phyloP scores from a whole-genome alignment of 1,140 invertebrate genomes.

The Rhagoletis pomonella region DNA sequence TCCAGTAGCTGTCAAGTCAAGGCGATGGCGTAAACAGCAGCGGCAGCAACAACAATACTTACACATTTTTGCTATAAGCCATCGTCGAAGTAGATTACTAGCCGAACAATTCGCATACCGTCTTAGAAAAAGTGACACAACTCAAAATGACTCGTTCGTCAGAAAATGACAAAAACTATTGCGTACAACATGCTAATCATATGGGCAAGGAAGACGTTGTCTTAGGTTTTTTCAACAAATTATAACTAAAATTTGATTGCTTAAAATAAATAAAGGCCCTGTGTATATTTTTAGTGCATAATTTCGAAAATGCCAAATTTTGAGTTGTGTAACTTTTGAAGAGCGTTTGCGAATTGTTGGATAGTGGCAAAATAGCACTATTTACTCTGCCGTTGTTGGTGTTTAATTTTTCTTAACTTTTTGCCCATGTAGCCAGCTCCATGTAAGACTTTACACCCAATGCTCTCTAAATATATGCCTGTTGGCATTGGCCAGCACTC shows the following conservation, averaged over 20 bases:
- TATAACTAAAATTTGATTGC: too few species aligned
- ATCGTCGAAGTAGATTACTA: conserved; percentile 25
- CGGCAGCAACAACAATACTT: background rate
- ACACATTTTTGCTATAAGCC: background rate
- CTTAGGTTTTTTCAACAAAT: too few species aligned
- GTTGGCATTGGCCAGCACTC: conserved; percentile 37
- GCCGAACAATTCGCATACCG: background rate
- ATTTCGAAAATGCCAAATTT: too few species aligned
- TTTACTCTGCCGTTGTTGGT: background rate
- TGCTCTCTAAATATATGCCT: background rate
- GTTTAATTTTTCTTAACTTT: background rate
- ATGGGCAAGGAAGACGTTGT: too few species aligned
- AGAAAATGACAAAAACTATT: too few species aligned
- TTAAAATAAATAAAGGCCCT: too few species aligned
- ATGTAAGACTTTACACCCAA: background rate
- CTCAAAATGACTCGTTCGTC: too few species aligned
- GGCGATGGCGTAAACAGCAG: conserved; percentile 46
- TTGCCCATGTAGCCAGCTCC: background rate
- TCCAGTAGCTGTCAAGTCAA: conserved; percentile 44
- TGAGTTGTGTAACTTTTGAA: too few species aligned
- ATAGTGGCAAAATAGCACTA: conserved; percentile 38
- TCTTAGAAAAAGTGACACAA: too few species aligned
- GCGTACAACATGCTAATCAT: too few species aligned
- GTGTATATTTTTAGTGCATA: too few species aligned
- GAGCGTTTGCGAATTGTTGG: background rate